A percentile compares a stretch with the other conserved stretches of the same genome.
Evolutionary conservation across 1,140 invertebrate genomes (phyloP).

Genomic region (Euwallacea similis): DNA sequence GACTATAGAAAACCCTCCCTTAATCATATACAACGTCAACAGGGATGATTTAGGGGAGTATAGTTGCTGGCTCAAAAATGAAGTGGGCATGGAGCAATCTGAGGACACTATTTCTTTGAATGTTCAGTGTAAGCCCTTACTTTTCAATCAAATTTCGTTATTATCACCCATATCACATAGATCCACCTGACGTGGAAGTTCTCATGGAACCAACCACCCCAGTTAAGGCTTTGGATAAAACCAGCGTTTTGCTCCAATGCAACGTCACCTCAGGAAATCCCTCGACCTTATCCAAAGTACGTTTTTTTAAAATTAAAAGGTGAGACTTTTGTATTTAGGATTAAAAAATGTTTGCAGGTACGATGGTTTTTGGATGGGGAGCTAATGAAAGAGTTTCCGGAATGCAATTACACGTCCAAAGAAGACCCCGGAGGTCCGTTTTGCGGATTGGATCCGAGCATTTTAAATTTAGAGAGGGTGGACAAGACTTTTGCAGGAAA

Average conservation of each 20-base stretch:
- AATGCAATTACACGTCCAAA: slow-evolving; percentile 66
- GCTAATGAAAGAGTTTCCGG: slow-evolving; percentile 80
- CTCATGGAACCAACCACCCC: slow-evolving; percentile 73
- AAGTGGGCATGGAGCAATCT: slow-evolving; percentile 71
- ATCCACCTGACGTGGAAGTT: slow-evolving; percentile 75
- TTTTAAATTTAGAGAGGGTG: slow-evolving; percentile 78
- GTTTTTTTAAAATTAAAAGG: too few species aligned
- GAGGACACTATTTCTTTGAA: slow-evolving; percentile 70
- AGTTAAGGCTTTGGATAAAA: slow-evolving; percentile 76
- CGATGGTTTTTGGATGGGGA: slow-evolving; percentile 80
- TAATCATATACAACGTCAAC: slow-evolving; percentile 76
- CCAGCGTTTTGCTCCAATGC: slow-evolving; percentile 81
- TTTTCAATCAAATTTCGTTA: not conserved
- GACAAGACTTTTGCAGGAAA: slow-evolving; percentile 86
- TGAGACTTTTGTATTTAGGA: too few species aligned
- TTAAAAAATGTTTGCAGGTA: slow-evolving; percentile 31
- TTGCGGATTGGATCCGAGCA: slow-evolving; percentile 82
- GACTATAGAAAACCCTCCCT: slow-evolving; percentile 68
- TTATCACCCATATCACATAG: slow-evolving; percentile 54
- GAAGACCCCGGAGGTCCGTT: slow-evolving; percentile 56
- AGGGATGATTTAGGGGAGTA: slow-evolving; percentile 80
- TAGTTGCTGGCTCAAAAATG: slow-evolving; percentile 75
- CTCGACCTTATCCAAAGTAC: slow-evolving; percentile 63
- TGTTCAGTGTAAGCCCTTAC: slow-evolving; percentile 73
- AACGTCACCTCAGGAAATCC: slow-evolving; percentile 73